phyloP scores from a whole-genome alignment of 2,888 invertebrate genomes.

The Carabus problematicus region DNA sequence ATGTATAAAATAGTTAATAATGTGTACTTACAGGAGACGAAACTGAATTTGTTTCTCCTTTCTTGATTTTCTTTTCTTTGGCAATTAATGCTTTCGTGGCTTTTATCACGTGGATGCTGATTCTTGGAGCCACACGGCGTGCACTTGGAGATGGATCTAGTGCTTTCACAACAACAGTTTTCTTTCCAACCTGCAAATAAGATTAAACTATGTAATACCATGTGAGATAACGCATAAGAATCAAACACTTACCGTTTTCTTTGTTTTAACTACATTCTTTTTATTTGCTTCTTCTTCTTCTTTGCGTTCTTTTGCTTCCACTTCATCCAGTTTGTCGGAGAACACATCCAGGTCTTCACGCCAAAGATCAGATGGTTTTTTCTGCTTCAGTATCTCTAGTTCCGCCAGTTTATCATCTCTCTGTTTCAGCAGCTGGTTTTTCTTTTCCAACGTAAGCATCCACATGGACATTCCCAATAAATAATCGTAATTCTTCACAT shows the following conservation, averaged over 20 bases:
- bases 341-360: conserved; percentile 84
- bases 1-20: background rate
- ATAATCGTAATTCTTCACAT: conserved; percentile 88
- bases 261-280: conserved; percentile 48
- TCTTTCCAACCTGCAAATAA: background rate
- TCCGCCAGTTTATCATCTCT: conserved; percentile 78
- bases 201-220: no score
- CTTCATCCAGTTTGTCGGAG: conserved; percentile 70
- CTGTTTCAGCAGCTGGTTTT: conserved; percentile 87
- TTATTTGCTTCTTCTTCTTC: conserved; percentile 68
- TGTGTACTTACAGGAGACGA: background rate
- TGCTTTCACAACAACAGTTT: background rate
- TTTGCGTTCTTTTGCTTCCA: conserved; percentile 77
- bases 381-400: conserved; percentile 68
- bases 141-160: background rate
- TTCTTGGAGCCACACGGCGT: background rate
- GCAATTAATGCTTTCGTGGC: background rate
- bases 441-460: conserved; percentile 92
- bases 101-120: conserved; percentile 5
- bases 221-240: no score
- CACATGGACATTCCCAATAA: conserved; percentile 95
- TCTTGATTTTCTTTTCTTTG: conserved; percentile 1
- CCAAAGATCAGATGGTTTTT: conserved; percentile 84
- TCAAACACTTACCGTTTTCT: conserved; percentile 35
- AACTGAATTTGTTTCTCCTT: background rate